Conservation (phyloP, 2,888 invertebrate genomes). For the Geophilus truncorum region DNA sequence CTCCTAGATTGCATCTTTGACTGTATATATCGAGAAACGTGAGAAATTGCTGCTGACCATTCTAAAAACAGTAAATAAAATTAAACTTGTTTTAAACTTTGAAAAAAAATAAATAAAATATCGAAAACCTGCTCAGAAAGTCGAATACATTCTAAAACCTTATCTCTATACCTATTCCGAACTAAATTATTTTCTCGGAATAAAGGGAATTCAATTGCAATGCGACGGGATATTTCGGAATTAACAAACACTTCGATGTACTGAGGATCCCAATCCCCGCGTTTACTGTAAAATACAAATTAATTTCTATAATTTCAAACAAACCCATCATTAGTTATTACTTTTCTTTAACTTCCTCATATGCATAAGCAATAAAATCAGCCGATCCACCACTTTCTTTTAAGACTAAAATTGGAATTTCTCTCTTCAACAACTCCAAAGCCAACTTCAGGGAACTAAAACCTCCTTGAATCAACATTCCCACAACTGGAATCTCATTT, state of each 20-base stretch:
- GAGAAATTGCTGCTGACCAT: slow-evolving; percentile 44
- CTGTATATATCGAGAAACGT: slow-evolving; percentile 46
- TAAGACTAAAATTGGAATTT: slow-evolving; percentile 48
- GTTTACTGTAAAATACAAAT: slow-evolving; percentile 32
- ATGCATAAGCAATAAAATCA: slow-evolving; percentile 47
- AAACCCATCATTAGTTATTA: background rate
- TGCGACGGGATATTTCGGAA: slow-evolving; percentile 47
- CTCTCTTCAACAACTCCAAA: slow-evolving; percentile 45
- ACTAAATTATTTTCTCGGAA: slow-evolving; percentile 46
- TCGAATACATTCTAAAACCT: slow-evolving; percentile 47
- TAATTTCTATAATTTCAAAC: background rate
- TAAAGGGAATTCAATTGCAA: slow-evolving; percentile 45
- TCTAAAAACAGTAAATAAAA: slow-evolving; percentile 21
- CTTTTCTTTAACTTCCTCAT: slow-evolving; percentile 46
- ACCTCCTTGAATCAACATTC: slow-evolving; percentile 48
- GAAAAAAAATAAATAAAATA: too few relatives aligned
- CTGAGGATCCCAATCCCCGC: slow-evolving; percentile 43
- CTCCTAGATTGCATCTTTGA: slow-evolving; percentile 44
- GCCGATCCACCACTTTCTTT: slow-evolving; percentile 48
- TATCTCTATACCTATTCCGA: slow-evolving; percentile 46
- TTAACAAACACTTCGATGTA: slow-evolving; percentile 46
- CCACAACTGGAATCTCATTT: slow-evolving; percentile 46
- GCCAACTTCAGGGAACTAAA: slow-evolving; percentile 46
- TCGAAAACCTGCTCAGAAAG: slow-evolving; percentile 45
- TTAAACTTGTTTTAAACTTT: background rate